A percentile compares a stretch with the other conserved stretches of the same genome.
Conservation (phyloP, 2,113 vertebrate species). For the Rhea americana region DNA sequence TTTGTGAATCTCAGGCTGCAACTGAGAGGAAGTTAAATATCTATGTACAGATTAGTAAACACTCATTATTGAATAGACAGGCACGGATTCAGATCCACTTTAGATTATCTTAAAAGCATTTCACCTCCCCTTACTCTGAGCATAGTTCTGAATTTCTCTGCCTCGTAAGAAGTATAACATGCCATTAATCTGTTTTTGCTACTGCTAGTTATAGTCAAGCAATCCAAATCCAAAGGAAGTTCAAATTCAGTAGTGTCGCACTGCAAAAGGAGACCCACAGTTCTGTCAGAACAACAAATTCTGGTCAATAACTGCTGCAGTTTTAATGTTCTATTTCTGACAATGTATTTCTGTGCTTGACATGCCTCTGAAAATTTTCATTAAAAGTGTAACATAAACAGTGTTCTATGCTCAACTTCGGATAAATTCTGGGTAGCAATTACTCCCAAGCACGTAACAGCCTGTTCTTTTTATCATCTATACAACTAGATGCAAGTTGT, state of each 20-base stretch:
- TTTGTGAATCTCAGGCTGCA: neutral
- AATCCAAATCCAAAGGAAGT: neutral
- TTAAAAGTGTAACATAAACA: neutral
- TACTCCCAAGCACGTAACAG: neutral
- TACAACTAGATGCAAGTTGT: neutral
- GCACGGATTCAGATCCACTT: neutral
- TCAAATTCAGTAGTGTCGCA: neutral
- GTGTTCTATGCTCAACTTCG: neutral
- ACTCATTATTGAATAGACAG: neutral
- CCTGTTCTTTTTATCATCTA: neutral
- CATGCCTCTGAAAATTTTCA: neutral
- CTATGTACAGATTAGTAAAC: neutral
- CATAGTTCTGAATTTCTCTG: neutral
- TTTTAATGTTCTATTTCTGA: neutral
- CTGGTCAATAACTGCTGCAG: neutral
- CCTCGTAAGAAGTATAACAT: neutral
- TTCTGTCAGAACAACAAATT: neutral
- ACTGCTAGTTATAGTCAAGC: neutral
- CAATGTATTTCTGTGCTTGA: neutral
- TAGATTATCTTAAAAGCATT: neutral
- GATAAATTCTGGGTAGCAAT: neutral
- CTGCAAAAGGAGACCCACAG: neutral
- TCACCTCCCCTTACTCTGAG: neutral
- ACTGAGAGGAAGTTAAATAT: neutral
- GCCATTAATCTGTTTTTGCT: neutral